phyloP scores from a whole-genome alignment of 2,888 invertebrate species.

The Anarsia innoxiella region DNA sequence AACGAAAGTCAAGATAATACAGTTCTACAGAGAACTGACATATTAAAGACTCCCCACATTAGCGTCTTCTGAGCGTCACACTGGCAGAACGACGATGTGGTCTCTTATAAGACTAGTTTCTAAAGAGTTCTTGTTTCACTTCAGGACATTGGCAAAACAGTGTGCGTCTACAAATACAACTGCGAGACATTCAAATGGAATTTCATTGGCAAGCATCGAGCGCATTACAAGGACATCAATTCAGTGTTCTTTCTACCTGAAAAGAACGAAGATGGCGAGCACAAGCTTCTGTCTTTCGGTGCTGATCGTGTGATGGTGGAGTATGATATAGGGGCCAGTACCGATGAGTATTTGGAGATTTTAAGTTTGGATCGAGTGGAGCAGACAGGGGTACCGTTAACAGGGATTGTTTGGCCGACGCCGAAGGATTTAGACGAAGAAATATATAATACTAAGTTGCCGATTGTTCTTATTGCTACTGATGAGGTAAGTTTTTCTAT shows the following conservation, averaged over 20 bases:
- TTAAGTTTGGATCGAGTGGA: slow-evolving; percentile 76
- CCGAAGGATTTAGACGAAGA: slow-evolving; percentile 33
- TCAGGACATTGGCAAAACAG: slow-evolving; percentile 72
- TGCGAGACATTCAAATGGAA: slow-evolving; percentile 55
- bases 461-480: slow-evolving; percentile 74
- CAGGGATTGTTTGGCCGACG: slow-evolving; percentile 52
- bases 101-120: too few species aligned
- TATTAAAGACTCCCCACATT: too few species aligned
- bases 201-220: slow-evolving; percentile 75
- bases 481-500: slow-evolving; percentile 76
- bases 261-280: slow-evolving; percentile 39
- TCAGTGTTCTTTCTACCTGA: slow-evolving; percentile 71
- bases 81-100: too few species aligned
- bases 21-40: too few species aligned
- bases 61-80: too few species aligned
- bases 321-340: slow-evolving; percentile 70
- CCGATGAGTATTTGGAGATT: slow-evolving; percentile 47
- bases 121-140: too few species aligned
- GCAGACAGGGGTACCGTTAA: slow-evolving; percentile 76
- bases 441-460: slow-evolving; percentile 34
- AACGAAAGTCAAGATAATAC: too few species aligned
- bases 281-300: slow-evolving; percentile 75
- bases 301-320: slow-evolving; percentile 76
- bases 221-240: slow-evolving; percentile 75
- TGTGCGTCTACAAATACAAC: slow-evolving; percentile 65